phyloP scores from a whole-genome alignment of 2,113 vertebrate species.

The Amazona vittata region DNA sequence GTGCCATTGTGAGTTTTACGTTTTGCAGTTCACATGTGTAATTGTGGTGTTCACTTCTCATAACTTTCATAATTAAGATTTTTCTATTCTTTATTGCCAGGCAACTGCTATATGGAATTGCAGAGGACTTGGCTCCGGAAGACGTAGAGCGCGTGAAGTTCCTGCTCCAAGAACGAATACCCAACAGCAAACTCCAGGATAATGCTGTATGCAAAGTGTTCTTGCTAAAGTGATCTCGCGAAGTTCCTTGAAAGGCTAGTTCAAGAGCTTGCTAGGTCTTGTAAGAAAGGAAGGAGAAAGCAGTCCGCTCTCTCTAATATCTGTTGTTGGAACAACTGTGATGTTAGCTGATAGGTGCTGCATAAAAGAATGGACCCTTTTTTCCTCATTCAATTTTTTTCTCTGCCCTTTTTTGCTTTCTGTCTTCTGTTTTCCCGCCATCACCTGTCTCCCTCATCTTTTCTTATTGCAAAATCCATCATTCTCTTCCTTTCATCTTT shows the following conservation, averaged over 20 bases:
- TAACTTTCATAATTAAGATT: background rate
- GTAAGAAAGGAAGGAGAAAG: background rate
- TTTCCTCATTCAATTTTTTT: background rate
- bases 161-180: background rate
- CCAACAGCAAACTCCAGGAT: constrained; percentile 41
- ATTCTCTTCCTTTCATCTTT: background rate
- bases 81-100: constrained; percentile 15
- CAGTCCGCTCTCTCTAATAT: background rate
- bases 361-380: background rate
- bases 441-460: background rate
- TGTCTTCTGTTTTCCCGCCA: background rate
- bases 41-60: background rate
- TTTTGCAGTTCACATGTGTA: background rate
- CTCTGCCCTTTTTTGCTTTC: background rate
- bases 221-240: background rate
- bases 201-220: constrained; percentile 38
- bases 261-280: background rate
- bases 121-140: constrained; percentile 16
- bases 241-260: background rate
- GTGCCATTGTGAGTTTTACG: background rate
- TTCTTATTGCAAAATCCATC: background rate
- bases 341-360: background rate
- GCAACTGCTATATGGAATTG: constrained; percentile 43
- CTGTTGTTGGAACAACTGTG: background rate
- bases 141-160: constrained; percentile 1